A percentile compares a stretch with the other conserved stretches of the same genome.
Evolutionary conservation across 2,888 invertebrate species (phyloP).

Genomic region (Idaea aversata): DNA sequence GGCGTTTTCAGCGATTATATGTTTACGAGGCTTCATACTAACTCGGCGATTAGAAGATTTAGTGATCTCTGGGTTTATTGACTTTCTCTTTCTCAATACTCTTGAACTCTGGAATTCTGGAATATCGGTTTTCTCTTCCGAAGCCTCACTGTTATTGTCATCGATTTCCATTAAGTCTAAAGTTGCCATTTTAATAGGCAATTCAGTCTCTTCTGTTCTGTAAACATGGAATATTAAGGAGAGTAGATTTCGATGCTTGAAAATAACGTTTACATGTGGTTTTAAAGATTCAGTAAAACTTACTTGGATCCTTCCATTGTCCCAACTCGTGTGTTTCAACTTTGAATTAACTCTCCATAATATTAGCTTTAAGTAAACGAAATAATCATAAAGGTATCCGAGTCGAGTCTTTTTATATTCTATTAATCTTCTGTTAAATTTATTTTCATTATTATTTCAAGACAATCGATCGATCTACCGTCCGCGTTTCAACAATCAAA

Average conservation of each 20-base stretch:
- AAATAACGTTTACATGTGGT: conserved; percentile 6
- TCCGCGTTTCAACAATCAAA: conserved; percentile 5
- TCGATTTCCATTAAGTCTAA: conserved; percentile 71
- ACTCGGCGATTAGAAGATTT: conserved; percentile 71
- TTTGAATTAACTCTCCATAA: not conserved
- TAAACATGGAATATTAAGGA: conserved; percentile 23
- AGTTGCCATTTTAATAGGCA: conserved; percentile 72
- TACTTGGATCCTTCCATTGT: conserved; percentile 53
- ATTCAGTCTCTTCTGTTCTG: conserved; percentile 58
- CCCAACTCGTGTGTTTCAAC: not conserved
- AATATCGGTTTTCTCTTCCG: conserved; percentile 34
- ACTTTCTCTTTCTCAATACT: conserved; percentile 66
- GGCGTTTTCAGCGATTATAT: conserved; percentile 57
- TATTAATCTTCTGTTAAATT: not conserved
- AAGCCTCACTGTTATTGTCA: conserved; percentile 32
- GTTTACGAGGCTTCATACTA: conserved; percentile 71
- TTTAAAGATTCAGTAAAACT: conserved; percentile 18
- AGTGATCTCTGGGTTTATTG: conserved; percentile 51
- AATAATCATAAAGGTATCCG: not conserved
- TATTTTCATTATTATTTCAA: not conserved
- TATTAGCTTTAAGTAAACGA: not conserved
- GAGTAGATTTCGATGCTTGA: not conserved
- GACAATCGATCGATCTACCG: not conserved
- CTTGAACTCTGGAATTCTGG: conserved; percentile 45
- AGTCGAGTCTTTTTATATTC: not conserved